phyloP scores from a whole-genome alignment of 2,113 vertebrate species.

The Pedionomus torquatus region DNA sequence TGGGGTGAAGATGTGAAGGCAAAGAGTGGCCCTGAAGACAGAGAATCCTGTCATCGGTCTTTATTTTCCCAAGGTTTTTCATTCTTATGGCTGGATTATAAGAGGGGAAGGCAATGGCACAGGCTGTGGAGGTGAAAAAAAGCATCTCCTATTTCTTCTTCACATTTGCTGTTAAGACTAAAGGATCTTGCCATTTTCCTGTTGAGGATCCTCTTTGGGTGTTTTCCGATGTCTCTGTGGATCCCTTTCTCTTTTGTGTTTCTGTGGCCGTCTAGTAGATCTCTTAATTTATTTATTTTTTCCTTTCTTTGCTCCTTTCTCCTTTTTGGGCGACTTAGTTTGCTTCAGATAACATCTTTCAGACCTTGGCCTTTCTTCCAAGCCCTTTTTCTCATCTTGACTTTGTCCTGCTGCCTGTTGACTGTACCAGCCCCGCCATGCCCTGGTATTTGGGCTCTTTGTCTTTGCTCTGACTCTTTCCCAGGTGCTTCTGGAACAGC shows the following conservation, averaged over 20 bases:
- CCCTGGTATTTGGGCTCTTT: not conserved
- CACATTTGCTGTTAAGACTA: not conserved
- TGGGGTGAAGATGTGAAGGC: not conserved
- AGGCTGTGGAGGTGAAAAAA: not conserved
- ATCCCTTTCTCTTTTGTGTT: not conserved
- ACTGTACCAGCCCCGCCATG: fast-evolving
- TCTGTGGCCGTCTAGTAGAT: not conserved
- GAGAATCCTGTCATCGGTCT: not conserved
- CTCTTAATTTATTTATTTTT: not conserved
- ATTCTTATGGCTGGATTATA: not conserved
- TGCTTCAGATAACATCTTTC: not conserved
- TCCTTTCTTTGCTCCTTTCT: not conserved
- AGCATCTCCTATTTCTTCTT: not conserved
- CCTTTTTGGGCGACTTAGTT: not conserved
- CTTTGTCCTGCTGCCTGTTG: not conserved
- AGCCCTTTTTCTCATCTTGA: not conserved
- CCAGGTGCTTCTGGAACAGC: not conserved
- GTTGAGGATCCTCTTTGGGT: fast-evolving
- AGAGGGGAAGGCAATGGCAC: not conserved
- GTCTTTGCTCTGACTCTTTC: not conserved
- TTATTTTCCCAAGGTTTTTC: not conserved
- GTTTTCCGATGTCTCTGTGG: not conserved
- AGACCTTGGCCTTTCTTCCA: not conserved
- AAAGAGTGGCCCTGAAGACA: not conserved
- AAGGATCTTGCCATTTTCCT: not conserved